phyloP scores from a whole-genome alignment of 2,888 invertebrate species.

The Tyria jacobaeae region DNA sequence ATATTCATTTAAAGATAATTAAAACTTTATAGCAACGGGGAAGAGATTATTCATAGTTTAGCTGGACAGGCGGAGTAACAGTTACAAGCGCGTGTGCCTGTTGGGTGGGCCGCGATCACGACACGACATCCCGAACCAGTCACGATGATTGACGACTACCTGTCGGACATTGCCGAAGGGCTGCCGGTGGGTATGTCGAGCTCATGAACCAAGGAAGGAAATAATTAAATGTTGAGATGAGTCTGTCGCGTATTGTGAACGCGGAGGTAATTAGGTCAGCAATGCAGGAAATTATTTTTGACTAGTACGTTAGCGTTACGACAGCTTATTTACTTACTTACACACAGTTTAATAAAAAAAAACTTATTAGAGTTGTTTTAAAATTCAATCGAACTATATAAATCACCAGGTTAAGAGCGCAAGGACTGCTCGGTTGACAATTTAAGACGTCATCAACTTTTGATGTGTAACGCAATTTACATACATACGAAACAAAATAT shows the following conservation, averaged over 20 bases:
- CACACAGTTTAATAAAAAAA: not conserved
- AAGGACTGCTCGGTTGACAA: not conserved
- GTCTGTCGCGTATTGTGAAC: constrained; percentile 33
- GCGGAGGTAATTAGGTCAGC: constrained; percentile 33
- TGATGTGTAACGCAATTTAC: constrained; percentile 6
- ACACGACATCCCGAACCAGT: constrained; percentile 67
- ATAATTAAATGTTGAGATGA: constrained; percentile 43
- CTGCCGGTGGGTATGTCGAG: constrained; percentile 31
- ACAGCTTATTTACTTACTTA: too few species aligned
- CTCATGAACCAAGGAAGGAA: constrained; percentile 39
- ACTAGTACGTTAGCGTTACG: too few species aligned
- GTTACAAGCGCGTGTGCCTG: constrained; percentile 57
- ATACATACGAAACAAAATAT: constrained; percentile 4
- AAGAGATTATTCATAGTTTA: constrained; percentile 39
- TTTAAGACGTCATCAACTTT: constrained; percentile 3
- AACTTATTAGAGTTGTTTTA: not conserved
- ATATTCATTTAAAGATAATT: constrained; percentile 42
- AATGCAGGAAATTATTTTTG: too few species aligned
- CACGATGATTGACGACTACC: constrained; percentile 75
- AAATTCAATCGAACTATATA: not conserved
- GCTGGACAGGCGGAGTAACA: constrained; percentile 51
- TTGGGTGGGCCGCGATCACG: constrained; percentile 70
- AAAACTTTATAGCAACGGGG: constrained; percentile 37
- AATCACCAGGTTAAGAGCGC: not conserved
- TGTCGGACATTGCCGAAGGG: constrained; percentile 56